Percentiles rank a stretch among this genome's conserved stretches.
Conservation (phyloP, 2,113 vertebrate genomes). For the Rhegmatorhina hoffmannsi region DNA sequence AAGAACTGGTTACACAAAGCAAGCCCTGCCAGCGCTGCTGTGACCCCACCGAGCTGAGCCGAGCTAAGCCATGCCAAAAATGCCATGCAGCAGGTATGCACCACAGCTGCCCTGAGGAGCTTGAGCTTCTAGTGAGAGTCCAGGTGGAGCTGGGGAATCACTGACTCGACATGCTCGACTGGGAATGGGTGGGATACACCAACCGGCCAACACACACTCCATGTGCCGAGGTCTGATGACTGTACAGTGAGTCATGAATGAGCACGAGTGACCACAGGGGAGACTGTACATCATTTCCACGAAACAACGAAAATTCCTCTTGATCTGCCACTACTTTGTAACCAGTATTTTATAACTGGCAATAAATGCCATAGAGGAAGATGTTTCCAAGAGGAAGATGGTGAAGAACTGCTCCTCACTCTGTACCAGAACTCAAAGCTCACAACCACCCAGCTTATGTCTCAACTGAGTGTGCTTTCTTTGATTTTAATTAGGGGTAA, state of each 20-base stretch:
- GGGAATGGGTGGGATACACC: not conserved
- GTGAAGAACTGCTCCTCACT: not conserved
- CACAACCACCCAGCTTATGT: not conserved
- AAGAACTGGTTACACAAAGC: not conserved
- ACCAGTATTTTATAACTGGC: not conserved
- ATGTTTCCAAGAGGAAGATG: not conserved
- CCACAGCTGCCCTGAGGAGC: not conserved
- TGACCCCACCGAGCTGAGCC: not conserved
- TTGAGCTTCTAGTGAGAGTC: not conserved
- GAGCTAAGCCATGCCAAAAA: slow-evolving; percentile 1
- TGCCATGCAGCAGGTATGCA: not conserved
- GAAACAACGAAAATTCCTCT: not conserved
- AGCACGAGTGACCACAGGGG: not conserved
- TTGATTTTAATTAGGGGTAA: not conserved
- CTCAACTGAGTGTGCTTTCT: not conserved
- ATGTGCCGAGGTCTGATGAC: accelerated
- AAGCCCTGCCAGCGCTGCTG: not conserved
- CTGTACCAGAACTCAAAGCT: not conserved
- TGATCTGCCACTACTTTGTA: not conserved
- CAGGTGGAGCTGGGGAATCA: slow-evolving; percentile 11
- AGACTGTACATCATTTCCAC: not conserved
- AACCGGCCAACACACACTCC: not conserved
- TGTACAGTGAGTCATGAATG: not conserved
- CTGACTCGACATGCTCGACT: accelerated
- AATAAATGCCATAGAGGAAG: not conserved